Evolutionary conservation across 1,140 invertebrate species (phyloP).

Genomic region (Aphis craccivora): DNA sequence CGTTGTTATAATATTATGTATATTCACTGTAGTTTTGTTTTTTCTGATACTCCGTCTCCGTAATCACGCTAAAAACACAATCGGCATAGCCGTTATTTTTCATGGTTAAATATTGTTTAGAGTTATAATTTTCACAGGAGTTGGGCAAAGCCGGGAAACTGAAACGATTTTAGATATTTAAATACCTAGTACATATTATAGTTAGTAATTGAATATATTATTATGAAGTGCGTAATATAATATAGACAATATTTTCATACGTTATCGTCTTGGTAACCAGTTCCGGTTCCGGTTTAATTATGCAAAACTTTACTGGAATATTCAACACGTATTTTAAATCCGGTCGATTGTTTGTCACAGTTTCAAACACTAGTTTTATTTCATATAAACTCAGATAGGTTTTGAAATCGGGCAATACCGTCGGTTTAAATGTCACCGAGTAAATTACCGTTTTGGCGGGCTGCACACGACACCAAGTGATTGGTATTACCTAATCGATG

Average conservation of each 20-base stretch:
- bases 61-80: constrained; percentile 25
- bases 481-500: background rate
- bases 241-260: background rate
- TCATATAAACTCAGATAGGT: constrained; percentile 9
- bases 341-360: background rate
- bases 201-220: background rate
- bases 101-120: background rate
- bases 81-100: constrained; percentile 35
- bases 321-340: constrained; percentile 22
- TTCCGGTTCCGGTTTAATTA: constrained; percentile 33
- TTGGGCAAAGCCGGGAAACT: background rate
- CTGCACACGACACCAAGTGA: background rate
- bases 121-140: background rate
- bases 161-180: background rate
- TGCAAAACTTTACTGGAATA: constrained; percentile 30
- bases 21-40: background rate
- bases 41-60: background rate
- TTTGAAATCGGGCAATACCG: background rate
- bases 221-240: background rate
- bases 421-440: constrained; percentile 7
- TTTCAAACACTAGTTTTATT: constrained; percentile 37
- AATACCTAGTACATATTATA: background rate
- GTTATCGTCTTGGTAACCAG: constrained; percentile 45
- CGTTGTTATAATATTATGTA: background rate
- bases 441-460: background rate